Evolutionary conservation across 2,888 invertebrate species (phyloP), one percentile per base, ranked within the genome.

Genomic region (Boloria selene): DNA sequence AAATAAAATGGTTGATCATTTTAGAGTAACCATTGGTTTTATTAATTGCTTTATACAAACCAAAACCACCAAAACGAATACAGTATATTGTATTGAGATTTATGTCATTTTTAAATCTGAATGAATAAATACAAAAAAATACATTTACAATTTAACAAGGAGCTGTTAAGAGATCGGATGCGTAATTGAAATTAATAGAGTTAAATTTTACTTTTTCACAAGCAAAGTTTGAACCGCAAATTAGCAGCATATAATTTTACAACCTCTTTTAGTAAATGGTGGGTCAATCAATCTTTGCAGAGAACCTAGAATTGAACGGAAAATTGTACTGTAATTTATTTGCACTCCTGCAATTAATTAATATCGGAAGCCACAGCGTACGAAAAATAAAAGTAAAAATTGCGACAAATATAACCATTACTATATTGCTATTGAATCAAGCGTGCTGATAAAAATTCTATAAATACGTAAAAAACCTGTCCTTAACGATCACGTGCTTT

Each of bases 401-500:
- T 18, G 10, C 22, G 5, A 26, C 26, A 16, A 16, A 47, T 10
- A 18, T 47, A 45, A 16, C 31, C 26, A 47, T 47, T 31, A 58
- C 58, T 47, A 47, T 47, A 47, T 47, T n/a, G 47, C 16, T 47
- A 58, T 58, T 47, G 58, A 47, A 47, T 58, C 13, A 22, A 16
- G 26, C 45, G 26, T 47, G 47, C 47, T 47, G 58, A 58, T 47
- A 47, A 50, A 50, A 38, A 47, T 31, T 6, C 60, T 60, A 60
- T 50, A 18, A 17, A 60, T 60, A 60, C 18, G 44, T 66, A 51
- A 62, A 56, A 65, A 64, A 68, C 65, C 70, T 59, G 68, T 70
- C 54, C 53, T 65, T 64, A 63, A 66, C 53, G 61, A 68, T 70
- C 70, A 70, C 65, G 70, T 70, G 70, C 60, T 61, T 64, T 62